Evolutionary conservation across 2,113 vertebrate genomes (phyloP).

Genomic region (Periophthalmodon schlosseri): DNA sequence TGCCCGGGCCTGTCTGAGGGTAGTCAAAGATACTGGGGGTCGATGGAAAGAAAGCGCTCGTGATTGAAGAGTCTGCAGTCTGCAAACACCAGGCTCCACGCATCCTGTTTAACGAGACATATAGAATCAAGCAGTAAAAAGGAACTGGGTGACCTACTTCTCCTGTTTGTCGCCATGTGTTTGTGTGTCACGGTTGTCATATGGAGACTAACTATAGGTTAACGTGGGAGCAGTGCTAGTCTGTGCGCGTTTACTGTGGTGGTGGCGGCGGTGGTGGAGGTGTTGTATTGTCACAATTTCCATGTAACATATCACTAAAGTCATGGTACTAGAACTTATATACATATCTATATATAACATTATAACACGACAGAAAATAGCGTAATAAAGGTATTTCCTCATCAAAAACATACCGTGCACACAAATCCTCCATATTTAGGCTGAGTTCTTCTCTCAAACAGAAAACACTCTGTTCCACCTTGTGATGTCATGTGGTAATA

Average conservation of each 20-base stretch:
- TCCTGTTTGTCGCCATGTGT: constrained; percentile 8
- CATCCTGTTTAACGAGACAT: constrained; percentile 10
- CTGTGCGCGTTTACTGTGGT: not conserved
- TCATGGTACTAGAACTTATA: too few species aligned
- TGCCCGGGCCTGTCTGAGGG: constrained; percentile 43
- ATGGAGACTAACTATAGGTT: not conserved
- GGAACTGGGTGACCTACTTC: constrained; percentile 44
- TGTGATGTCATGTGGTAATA: too few species aligned
- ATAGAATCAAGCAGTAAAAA: constrained; percentile 1
- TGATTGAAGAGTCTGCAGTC: not conserved
- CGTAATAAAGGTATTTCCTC: too few species aligned
- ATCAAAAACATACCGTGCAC: too few species aligned
- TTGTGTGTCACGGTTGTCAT: constrained; percentile 33
- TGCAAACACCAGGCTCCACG: constrained; percentile 25
- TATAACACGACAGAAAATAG: too few species aligned
- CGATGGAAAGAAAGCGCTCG: constrained; percentile 5
- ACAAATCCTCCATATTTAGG: too few species aligned
- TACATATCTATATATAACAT: too few species aligned
- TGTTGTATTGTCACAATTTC: too few species aligned
- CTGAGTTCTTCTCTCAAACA: too few species aligned
- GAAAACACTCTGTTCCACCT: too few species aligned
- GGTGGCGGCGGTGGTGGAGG: too few species aligned
- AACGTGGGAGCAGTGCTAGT: not conserved
- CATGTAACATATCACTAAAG: too few species aligned
- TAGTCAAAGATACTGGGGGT: constrained; percentile 22